A percentile compares a stretch with the other conserved stretches of the same genome.
Conservation (phyloP, 2,113 vertebrate genomes). For the Prionailurus viverrinus region DNA sequence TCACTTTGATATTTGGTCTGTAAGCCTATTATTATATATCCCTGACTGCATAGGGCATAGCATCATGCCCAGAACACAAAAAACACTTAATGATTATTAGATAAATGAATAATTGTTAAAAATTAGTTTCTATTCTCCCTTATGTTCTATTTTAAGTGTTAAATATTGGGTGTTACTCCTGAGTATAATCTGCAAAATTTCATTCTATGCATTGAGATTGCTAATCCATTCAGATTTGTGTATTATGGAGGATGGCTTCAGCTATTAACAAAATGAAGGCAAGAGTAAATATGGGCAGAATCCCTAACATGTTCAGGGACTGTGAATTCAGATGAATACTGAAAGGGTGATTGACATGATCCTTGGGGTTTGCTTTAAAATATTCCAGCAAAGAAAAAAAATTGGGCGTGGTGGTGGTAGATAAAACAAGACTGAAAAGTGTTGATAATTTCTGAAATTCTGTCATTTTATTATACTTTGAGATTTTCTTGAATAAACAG, state of each 20-base stretch:
- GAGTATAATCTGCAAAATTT: neutral
- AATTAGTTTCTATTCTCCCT: neutral
- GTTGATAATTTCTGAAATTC: neutral
- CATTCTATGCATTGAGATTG: neutral
- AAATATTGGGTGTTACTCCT: neutral
- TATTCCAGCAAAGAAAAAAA: neutral
- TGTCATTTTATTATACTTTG: neutral
- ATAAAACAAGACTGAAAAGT: neutral
- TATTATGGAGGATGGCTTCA: neutral
- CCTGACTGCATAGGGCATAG: neutral
- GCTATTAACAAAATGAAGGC: slow-evolving; percentile 18
- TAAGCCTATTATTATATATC: slow-evolving; percentile 43
- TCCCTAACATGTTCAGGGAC: neutral
- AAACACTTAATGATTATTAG: neutral
- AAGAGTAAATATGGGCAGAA: neutral
- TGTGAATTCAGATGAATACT: neutral
- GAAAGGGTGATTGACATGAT: neutral
- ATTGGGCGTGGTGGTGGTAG: neutral
- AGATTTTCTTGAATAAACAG: neutral
- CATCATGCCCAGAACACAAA: neutral
- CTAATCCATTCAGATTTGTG: neutral
- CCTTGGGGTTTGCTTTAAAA: neutral
- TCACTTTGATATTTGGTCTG: neutral
- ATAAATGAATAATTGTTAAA: neutral
- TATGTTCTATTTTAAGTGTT: neutral